These are phyloP conservation scores for Trissolcus basalis DNA, from an alignment of 1,140 invertebrate genomes.

Conservation along the genomic window DNA sequence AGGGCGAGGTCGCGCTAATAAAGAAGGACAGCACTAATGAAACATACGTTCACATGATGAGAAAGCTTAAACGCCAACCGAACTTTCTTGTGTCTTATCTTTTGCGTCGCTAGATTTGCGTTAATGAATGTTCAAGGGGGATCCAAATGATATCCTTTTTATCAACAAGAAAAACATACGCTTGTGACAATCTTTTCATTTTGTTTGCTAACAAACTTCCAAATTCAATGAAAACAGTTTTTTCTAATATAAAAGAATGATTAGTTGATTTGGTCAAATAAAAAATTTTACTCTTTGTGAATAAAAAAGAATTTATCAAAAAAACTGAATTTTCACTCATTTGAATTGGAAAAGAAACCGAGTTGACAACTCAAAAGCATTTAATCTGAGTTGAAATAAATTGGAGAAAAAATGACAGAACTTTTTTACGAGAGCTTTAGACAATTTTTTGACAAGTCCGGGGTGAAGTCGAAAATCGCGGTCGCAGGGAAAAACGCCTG, in stretches of 20 bases:
- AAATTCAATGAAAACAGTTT: too few species aligned
- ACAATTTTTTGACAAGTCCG: slow-evolving; percentile 38
- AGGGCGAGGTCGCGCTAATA: slow-evolving; percentile 25
- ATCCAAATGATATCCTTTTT: too few species aligned
- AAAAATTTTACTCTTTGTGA: too few species aligned
- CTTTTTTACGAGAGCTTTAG: slow-evolving; percentile 40
- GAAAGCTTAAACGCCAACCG: neutral
- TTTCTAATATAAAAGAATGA: too few species aligned
- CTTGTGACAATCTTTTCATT: too few species aligned
- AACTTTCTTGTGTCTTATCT: neutral
- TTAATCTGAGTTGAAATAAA: slow-evolving; percentile 57
- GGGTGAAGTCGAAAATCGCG: slow-evolving; percentile 29
- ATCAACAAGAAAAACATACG: too few species aligned
- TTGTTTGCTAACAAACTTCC: too few species aligned
- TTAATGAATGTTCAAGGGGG: neutral
- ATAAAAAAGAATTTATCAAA: too few species aligned
- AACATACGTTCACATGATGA: slow-evolving; percentile 1
- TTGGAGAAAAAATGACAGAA: slow-evolving; percentile 21
- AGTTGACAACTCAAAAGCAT: slow-evolving; percentile 47
- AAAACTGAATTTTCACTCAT: too few species aligned
- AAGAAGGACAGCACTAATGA: slow-evolving; percentile 21
- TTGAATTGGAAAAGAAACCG: neutral
- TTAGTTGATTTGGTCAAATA: too few species aligned
- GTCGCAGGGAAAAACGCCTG: slow-evolving; percentile 10
- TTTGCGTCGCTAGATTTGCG: neutral